phyloP scores from a whole-genome alignment of 2,888 invertebrate genomes.

The Stenichneumon culpator region DNA sequence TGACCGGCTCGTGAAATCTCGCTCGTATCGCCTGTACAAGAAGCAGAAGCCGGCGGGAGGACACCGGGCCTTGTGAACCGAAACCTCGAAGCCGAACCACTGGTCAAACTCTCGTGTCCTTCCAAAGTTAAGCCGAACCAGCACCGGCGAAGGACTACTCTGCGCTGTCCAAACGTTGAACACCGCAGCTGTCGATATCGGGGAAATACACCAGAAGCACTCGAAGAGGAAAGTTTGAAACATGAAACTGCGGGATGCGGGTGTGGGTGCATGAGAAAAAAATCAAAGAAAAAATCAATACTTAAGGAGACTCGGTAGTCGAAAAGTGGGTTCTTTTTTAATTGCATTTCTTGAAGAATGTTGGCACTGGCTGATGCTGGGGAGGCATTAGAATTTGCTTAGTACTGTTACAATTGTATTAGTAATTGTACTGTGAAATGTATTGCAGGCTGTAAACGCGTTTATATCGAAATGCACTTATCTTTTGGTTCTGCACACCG shows the following conservation, averaged over 20 bases:
- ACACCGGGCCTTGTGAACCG: conserved; percentile 48
- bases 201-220: conserved; percentile 45
- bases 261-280: background rate
- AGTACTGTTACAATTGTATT: too few species aligned
- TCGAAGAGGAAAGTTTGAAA: conserved; percentile 42
- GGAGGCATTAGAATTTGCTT: too few species aligned
- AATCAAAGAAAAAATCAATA: background rate
- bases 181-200: conserved; percentile 60
- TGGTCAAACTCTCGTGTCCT: conserved; percentile 57
- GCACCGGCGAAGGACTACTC: conserved; percentile 32
- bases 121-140: conserved; percentile 58
- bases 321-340: background rate
- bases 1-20: conserved; percentile 71
- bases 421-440: too few species aligned
- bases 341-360: too few species aligned
- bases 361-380: too few species aligned
- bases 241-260: conserved; percentile 20
- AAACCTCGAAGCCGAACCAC: conserved; percentile 40
- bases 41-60: conserved; percentile 57
- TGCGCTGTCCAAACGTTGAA: conserved; percentile 33
- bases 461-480: too few species aligned
- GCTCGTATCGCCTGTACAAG: conserved; percentile 69
- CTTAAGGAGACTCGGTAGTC: background rate
- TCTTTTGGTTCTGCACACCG: too few species aligned
- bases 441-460: too few species aligned